Evolutionary conservation across 92 coral and sea anemone species (phyloP).

Genomic region (Umimayanthus kanabou): DNA sequence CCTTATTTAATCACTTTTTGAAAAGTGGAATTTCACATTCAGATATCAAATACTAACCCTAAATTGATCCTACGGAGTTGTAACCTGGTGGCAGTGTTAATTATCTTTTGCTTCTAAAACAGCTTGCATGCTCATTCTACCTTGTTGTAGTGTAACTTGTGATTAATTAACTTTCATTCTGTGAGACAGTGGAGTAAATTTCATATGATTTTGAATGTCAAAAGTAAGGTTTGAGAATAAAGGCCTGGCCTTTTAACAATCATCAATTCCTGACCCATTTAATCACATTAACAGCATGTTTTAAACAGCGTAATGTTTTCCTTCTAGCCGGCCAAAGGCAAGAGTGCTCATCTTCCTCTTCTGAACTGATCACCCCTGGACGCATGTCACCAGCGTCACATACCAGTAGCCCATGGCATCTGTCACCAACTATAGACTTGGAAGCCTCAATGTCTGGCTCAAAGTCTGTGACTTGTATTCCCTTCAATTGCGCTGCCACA

Average conservation of each 20-base stretch:
- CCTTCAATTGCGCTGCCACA: constrained; percentile 87
- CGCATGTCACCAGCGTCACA: constrained; percentile 63
- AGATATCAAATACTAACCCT: too few species aligned
- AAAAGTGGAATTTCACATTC: too few species aligned
- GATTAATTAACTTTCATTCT: not conserved
- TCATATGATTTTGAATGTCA: not conserved
- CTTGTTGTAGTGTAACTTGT: not conserved
- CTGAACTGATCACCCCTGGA: constrained; percentile 77
- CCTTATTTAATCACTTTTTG: too few species aligned
- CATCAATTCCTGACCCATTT: not conserved
- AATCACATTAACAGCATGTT: constrained; percentile 50
- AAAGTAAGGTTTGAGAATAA: too few species aligned
- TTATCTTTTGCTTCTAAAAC: not conserved
- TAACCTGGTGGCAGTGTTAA: not conserved
- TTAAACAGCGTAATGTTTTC: constrained; percentile 45
- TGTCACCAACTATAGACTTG: constrained; percentile 64
- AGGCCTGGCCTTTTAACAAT: not conserved
- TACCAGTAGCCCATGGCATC: constrained; percentile 93
- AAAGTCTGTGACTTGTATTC: constrained; percentile 73
- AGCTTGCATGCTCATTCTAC: not conserved
- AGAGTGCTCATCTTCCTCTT: constrained; percentile 68
- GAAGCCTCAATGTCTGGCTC: constrained; percentile 56
- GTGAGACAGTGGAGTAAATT: too few species aligned
- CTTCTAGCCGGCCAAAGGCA: constrained; percentile 76
- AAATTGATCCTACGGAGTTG: not conserved